phyloP scores from a whole-genome alignment of 1,140 invertebrate species.

The Drosophila repleta region DNA sequence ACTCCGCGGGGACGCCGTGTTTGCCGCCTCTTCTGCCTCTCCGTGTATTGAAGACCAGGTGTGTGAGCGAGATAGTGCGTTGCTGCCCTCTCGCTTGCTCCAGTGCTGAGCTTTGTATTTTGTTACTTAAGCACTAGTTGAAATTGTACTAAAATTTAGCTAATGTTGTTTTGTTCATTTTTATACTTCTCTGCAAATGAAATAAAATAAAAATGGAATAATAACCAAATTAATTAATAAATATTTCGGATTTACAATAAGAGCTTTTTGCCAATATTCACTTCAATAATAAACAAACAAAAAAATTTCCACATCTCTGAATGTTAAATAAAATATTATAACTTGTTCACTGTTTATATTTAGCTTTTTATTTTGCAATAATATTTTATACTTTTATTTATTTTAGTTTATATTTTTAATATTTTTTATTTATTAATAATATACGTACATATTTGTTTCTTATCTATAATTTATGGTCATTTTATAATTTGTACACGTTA shows the following conservation, averaged over 20 bases:
- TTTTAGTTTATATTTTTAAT: too few relatives aligned
- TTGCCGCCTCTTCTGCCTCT: slow-evolving; percentile 49
- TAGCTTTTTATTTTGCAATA: too few relatives aligned
- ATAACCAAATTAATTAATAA: not conserved
- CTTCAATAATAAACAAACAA: too few relatives aligned
- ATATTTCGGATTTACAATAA: not conserved
- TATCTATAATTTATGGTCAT: too few relatives aligned
- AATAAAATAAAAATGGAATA: slow-evolving; percentile 2
- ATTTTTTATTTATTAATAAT: too few relatives aligned
- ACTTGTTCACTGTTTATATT: too few relatives aligned
- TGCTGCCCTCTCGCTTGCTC: slow-evolving; percentile 5
- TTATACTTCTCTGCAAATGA: slow-evolving; percentile 65
- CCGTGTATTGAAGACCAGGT: not conserved
- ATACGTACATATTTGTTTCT: too few relatives aligned
- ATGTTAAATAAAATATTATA: too few relatives aligned
- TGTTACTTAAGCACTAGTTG: slow-evolving; percentile 25
- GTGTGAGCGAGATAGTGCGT: slow-evolving; percentile 4
- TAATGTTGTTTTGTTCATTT: slow-evolving; percentile 52
- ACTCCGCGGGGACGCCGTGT: slow-evolving; percentile 72
- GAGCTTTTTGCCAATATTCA: too few relatives aligned
- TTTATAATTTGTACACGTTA: too few relatives aligned
- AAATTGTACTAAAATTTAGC: slow-evolving; percentile 61
- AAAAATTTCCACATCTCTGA: not conserved
- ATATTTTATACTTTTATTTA: too few relatives aligned
- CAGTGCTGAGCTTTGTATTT: slow-evolving; percentile 3